These are phyloP conservation scores for Andinoacara biseriatus DNA, from an alignment of 2,113 vertebrate genomes.

Conservation along the genomic window DNA sequence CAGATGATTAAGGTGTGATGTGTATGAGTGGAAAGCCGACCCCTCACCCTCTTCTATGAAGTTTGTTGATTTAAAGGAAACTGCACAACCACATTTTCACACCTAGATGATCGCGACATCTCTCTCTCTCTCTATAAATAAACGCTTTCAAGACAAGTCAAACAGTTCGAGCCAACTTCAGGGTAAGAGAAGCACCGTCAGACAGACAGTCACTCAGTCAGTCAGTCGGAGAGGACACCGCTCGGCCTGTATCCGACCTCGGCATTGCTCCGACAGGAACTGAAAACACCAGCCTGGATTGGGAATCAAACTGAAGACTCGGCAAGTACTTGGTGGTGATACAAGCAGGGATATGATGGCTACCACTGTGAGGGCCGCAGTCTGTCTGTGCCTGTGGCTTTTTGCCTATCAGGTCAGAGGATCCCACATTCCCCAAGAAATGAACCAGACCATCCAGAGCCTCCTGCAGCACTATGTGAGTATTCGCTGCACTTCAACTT, in stretches of 20 bases:
- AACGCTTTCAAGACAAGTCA: conserved; percentile 33
- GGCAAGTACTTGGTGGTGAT: background rate
- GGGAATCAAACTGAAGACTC: background rate
- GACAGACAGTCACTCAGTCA: background rate
- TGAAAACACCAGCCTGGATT: background rate
- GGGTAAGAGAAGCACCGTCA: conserved; percentile 2
- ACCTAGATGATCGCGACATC: conserved; percentile 62
- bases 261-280: background rate
- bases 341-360: background rate
- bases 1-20: background rate
- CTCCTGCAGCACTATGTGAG: conserved; percentile 68
- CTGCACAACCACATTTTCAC: conserved; percentile 75
- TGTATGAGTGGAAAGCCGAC: conserved; percentile 52
- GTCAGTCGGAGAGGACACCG: background rate
- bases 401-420: conserved; percentile 24
- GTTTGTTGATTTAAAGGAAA: conserved; percentile 76
- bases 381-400: conserved; percentile 41
- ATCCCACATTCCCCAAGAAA: background rate
- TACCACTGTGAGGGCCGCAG: background rate
- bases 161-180: conserved; percentile 39
- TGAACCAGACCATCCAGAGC: conserved; percentile 63
- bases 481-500: background rate
- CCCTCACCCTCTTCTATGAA: conserved; percentile 73
- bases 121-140: conserved; percentile 54
- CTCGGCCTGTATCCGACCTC: background rate